Percentiles rank a stretch among this genome's conserved stretches.
phyloP scores from a whole-genome alignment of 2,888 invertebrate genomes.

The Gymnosoma rotundatum region DNA sequence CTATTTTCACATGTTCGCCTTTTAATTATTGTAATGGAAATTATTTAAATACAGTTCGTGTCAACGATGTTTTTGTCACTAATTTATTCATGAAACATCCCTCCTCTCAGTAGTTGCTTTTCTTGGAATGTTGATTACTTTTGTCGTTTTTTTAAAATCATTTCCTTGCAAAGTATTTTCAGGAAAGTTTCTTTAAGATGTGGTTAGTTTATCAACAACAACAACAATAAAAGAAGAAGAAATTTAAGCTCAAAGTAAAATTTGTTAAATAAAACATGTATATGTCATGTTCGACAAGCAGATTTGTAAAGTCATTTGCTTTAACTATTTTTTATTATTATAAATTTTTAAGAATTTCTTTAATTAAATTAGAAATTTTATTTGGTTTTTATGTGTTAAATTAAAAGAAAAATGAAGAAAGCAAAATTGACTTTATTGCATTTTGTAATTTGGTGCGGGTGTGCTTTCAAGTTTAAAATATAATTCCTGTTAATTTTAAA shows the following conservation, averaged over 20 bases:
- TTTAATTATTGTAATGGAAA: constrained; percentile 51
- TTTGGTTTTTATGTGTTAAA: too few species aligned
- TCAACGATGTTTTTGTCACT: constrained; percentile 48
- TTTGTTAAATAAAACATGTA: neutral
- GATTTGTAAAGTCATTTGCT: too few species aligned
- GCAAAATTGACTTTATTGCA: too few species aligned
- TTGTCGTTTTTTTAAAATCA: neutral
- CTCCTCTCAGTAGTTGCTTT: neutral
- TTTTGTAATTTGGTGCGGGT: too few species aligned
- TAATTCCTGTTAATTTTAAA: too few species aligned
- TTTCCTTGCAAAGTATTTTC: neutral
- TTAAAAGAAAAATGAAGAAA: too few species aligned
- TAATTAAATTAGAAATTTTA: too few species aligned
- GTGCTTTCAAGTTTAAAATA: too few species aligned
- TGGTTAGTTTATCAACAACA: constrained; percentile 12
- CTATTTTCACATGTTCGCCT: neutral
- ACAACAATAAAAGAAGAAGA: neutral
- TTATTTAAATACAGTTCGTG: constrained; percentile 51
- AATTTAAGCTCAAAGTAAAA: neutral
- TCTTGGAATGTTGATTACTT: neutral
- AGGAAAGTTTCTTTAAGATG: neutral
- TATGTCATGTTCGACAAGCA: too few species aligned
- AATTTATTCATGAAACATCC: constrained; percentile 51
- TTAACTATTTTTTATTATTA: too few species aligned
- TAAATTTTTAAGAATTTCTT: too few species aligned